phyloP scores from a whole-genome alignment of 2,888 invertebrate species.

The Platynereis dumerilii region DNA sequence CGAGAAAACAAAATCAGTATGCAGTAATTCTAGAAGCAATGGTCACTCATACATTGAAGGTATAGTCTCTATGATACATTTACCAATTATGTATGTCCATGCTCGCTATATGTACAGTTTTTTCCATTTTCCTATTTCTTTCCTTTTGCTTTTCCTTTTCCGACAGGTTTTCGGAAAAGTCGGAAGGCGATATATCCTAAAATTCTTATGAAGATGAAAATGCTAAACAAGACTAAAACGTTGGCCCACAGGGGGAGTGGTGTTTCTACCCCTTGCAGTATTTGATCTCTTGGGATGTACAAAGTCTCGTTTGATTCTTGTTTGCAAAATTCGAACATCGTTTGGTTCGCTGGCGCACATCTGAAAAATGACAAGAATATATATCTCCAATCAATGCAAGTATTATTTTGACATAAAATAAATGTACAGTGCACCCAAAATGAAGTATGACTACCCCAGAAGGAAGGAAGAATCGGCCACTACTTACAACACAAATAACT shows the following conservation, averaged over 20 bases:
- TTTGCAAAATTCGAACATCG: not conserved
- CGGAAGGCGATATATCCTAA: not conserved
- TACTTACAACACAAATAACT: no score
- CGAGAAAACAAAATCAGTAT: no score
- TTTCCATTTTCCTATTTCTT: no score
- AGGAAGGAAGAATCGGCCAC: no score
- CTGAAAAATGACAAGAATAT: slow-evolving; percentile 4
- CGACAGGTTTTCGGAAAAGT: not conserved
- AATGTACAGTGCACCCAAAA: no score
- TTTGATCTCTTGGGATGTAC: not conserved
- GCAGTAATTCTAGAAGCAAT: no score
- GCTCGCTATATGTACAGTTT: no score
- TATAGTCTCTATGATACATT: no score
- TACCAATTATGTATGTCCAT: no score
- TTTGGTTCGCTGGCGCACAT: slow-evolving; percentile 1
- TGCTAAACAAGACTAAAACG: not conserved
- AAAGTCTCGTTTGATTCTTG: not conserved
- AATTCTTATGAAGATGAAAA: not conserved
- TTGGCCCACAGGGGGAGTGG: slow-evolving; percentile 1
- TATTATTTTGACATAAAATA: not conserved
- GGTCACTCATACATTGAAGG: no score
- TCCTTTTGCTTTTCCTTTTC: no score
- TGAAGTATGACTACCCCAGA: no score
- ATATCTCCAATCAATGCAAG: not conserved
- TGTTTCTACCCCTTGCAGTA: not conserved